Conservation (phyloP, 35 echinoderm and acorn worm genomes). For the Ptychodera flava region DNA sequence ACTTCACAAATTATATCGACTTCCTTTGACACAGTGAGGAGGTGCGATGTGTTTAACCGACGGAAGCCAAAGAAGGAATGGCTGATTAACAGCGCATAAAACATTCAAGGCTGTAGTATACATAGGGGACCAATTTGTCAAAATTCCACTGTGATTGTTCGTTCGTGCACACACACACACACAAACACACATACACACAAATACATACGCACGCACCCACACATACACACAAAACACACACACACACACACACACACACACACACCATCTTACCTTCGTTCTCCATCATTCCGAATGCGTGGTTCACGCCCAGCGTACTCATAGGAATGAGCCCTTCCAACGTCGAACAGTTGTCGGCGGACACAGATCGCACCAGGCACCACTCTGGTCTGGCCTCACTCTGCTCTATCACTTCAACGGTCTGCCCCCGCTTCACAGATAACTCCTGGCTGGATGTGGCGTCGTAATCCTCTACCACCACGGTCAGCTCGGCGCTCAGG, state of each 20-base stretch:
- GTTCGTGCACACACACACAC: neutral
- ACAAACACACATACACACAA: neutral
- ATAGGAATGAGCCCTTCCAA: neutral
- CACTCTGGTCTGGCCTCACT: constrained; percentile 47
- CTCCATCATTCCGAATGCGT: neutral
- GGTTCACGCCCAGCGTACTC: neutral
- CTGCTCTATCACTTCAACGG: constrained; percentile 70
- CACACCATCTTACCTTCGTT: neutral
- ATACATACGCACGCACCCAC: neutral
- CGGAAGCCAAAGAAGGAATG: too few relatives aligned
- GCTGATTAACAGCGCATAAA: too few relatives aligned
- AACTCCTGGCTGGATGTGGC: constrained; percentile 45
- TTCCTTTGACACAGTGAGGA: too few relatives aligned
- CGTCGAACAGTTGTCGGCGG: constrained; percentile 11
- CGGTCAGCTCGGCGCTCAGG: constrained; percentile 57
- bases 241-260: neutral
- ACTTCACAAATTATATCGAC: too few relatives aligned
- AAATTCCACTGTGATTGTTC: too few relatives aligned
- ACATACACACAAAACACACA: neutral
- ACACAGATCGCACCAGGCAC: constrained; percentile 55
- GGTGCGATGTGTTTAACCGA: too few relatives aligned
- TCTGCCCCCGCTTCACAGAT: constrained; percentile 61
- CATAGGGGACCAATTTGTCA: too few relatives aligned
- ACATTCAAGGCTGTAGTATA: too few relatives aligned
- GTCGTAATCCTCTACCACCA: constrained; percentile 76